Base-by-base conservation (phyloP, 1,140 invertebrate genomes). In the Achatina immaculata region DNA sequence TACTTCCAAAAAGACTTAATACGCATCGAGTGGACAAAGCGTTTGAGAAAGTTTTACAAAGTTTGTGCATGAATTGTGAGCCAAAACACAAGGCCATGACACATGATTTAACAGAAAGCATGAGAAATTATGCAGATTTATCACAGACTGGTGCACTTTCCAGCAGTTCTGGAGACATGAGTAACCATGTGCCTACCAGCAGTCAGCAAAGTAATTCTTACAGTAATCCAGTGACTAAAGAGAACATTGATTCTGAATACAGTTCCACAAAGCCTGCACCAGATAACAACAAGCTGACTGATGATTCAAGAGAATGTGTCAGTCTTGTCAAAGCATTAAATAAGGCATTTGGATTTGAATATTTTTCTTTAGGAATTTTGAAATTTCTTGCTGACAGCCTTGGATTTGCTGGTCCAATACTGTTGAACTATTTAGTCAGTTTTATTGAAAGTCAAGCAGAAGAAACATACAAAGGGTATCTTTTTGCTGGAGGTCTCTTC, bases 341-440 rank as follows among this genome's bases (percentile, higher is more conserved):
- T 88, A 93, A 92, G 79, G 94, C 94, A 85, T 99, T 97, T 92
- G 97, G 96, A 36, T 88, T 94, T 78, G 94, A 97, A 88, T 99
- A 98, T 92, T 97, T 97, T 87, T 93, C 93, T 28, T 94, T 99
- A 88, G 98, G 97, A 42, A 89, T 98, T 81, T 89, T 99, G 3
- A 96, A 97, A 91, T 92, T 99, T 40, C 87, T 96, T 4, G 94
- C 95, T 3, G 98, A 99, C 90, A 92, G 93, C 81, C 92, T 95
- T 48, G 94, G 94, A 28, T 99, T 99, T 93, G 94, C 95, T 69
- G 96, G 95, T 0, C 98, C 98, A 0, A 91, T 99, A 55, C 91
- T 99, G 24, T 92, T 99, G 0, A 96, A 96, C 90, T 93, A 93
- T 87, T 91, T 99, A 7, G 94, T 99, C 11, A 92, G 91, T 31